Conservation (phyloP, 37 sponge, comb jelly and placozoan genomes). For the Cladorhizidae sp. region DNA sequence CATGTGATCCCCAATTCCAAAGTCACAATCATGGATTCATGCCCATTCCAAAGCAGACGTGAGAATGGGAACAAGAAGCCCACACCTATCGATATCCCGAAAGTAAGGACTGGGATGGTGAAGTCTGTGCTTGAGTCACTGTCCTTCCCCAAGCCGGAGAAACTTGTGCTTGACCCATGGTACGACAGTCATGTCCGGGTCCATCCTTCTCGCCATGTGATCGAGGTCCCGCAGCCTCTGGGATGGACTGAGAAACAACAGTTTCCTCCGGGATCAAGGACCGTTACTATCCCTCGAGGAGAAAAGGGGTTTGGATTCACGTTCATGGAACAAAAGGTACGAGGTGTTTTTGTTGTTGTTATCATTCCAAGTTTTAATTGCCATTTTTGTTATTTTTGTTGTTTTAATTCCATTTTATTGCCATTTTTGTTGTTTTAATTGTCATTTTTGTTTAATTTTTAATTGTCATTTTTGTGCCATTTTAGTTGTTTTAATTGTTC, state of each 20-base stretch:
- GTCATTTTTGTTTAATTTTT: too few species aligned
- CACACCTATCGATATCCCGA: not conserved
- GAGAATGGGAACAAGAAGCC: not conserved
- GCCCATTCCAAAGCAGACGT: not conserved
- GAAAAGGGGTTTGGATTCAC: conserved; percentile 68
- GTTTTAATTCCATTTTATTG: too few species aligned
- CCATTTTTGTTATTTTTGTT: not conserved
- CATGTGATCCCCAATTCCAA: not conserved
- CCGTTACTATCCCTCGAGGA: conserved; percentile 47
- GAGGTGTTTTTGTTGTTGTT: not conserved
- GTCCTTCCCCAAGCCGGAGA: conserved; percentile 31
- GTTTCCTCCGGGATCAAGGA: conserved; percentile 31
- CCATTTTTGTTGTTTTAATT: too few species aligned
- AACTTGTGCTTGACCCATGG: not conserved
- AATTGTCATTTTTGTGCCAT: too few species aligned
- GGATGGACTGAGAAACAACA: too few species aligned
- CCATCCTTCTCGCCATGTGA: not conserved
- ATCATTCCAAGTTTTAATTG: not conserved
- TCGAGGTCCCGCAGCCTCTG: not conserved
- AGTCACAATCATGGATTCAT: not conserved
- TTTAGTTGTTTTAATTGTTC: too few species aligned
- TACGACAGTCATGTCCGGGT: not conserved
- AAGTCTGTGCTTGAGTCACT: conserved; percentile 7
- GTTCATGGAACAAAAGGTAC: conserved; percentile 58
- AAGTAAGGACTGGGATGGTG: conserved; percentile 17